Base-by-base conservation (phyloP, 2,888 invertebrate genomes). In the Mesorhabditis belari region DNA sequence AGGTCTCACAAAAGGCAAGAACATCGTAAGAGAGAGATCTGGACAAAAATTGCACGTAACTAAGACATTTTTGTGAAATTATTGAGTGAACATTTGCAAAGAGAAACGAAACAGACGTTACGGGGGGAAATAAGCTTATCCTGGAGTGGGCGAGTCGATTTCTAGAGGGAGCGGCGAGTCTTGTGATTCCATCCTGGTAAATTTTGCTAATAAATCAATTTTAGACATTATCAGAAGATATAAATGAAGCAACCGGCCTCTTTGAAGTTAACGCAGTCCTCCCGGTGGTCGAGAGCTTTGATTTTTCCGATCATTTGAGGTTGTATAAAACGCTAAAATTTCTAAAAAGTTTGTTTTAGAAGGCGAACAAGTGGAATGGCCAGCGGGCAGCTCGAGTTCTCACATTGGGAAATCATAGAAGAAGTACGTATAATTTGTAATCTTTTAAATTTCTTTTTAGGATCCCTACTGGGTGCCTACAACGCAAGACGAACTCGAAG, bases 391-490 rank as follows among this genome's bases (percentile, higher is more conserved):
- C 86, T 98, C 71, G 87, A 90, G 76, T 95, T 95, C 85, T 93
- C 92, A 81, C 95, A 96, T 83, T 99, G 95, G 90, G 93, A 96
- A 89, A 91, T 80, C 50, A 78, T 79, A 44, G 79, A 80, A 35
- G 79, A 79, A 61, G 68, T 68, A 9, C 12, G 58, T 3, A 1
- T 24, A 4, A 35, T 26, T 62, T 24, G 23, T 28, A 21, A 44
- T 56, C 81, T 74, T 81, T 0, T 56, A 82, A 5, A 81, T 81
- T 58, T 88, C 92, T 51, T 49, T 28, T 21, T 26, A 68, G 65
- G 95, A 96, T 85, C 96, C 96, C 2, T 93, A 90, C 84, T 95
- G 94, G 92, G 88, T 88, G 59, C 94, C 94, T 0, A 88, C 89
- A n/a, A 86, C 94, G 4, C 92, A 92, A 79, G 93, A 93, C 79